Conservation (phyloP, 2,797 vertebrate species). For the Pangasius sanitwongsei region DNA sequence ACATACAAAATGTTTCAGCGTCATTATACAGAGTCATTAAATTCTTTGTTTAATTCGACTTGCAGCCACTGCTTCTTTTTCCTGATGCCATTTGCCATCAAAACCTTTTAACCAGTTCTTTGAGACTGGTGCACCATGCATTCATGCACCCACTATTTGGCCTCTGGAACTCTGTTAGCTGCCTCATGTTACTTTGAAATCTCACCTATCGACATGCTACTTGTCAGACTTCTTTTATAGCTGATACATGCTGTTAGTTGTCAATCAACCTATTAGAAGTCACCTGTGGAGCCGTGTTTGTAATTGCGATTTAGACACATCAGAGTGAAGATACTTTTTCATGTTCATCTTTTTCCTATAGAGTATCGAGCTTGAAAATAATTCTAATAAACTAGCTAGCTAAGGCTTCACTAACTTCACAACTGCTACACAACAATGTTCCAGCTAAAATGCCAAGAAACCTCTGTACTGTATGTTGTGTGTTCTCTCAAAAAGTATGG, state of each 20-base stretch:
- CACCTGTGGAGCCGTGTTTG: not conserved
- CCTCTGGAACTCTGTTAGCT: not conserved
- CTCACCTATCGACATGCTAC: not conserved
- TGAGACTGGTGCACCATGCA: too few relatives aligned
- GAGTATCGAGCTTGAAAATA: not conserved
- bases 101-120: too few relatives aligned
- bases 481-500: not conserved
- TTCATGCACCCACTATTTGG: not conserved
- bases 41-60: not conserved
- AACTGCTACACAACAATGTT: not conserved
- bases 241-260: not conserved
- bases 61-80: too few relatives aligned
- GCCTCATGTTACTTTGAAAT: not conserved
- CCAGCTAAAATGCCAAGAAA: not conserved
- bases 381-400: not conserved
- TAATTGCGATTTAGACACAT: not conserved
- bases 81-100: too few relatives aligned
- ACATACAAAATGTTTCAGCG: not conserved
- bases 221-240: not conserved
- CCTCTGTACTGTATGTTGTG: not conserved
- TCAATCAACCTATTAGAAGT: not conserved
- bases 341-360: too few relatives aligned
- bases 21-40: not conserved
- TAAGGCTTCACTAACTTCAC: not conserved
- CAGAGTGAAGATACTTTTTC: not conserved